A percentile compares a stretch with the other conserved stretches of the same genome.
phyloP scores from a whole-genome alignment of 2,113 vertebrate species.

The Aphyosemion australe region DNA sequence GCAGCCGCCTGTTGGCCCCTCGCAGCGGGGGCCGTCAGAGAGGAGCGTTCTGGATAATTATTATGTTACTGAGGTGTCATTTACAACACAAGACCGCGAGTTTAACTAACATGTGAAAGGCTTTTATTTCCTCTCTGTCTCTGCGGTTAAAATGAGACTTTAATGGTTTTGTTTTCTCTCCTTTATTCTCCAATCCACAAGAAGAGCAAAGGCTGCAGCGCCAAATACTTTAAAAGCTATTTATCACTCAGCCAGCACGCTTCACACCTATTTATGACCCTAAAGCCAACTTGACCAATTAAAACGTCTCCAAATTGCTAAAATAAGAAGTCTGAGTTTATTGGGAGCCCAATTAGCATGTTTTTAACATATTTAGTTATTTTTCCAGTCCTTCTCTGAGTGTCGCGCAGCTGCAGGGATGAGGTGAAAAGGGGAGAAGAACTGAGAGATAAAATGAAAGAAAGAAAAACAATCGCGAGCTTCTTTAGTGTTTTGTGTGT shows the following conservation, averaged over 20 bases:
- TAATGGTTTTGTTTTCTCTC: slow-evolving; percentile 40
- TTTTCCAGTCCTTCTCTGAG: no score
- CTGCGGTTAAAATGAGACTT: slow-evolving; percentile 53
- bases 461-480: slow-evolving; percentile 56
- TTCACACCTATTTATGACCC: slow-evolving; percentile 62
- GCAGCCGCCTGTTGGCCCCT: slow-evolving; percentile 68
- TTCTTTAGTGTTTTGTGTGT: slow-evolving; percentile 68
- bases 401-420: no score
- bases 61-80: slow-evolving; percentile 79
- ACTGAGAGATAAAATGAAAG: slow-evolving; percentile 38
- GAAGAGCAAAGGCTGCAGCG: slow-evolving; percentile 18
- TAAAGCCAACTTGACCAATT: not conserved
- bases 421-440: not conserved
- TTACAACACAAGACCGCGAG: slow-evolving; percentile 76
- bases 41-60: slow-evolving; percentile 74
- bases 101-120: slow-evolving; percentile 49
- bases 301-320: not conserved
- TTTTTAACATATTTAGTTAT: no score
- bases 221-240: slow-evolving; percentile 54
- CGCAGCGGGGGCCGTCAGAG: slow-evolving; percentile 68
- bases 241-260: slow-evolving; percentile 44
- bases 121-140: slow-evolving; percentile 4
- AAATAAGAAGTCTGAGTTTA: not conserved
- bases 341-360: no score
- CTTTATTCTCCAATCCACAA: slow-evolving; percentile 47